Percentiles rank a stretch among this genome's conserved stretches.
Conservation (phyloP, 2,797 vertebrate species). For the Epinephelus malabaricus region DNA sequence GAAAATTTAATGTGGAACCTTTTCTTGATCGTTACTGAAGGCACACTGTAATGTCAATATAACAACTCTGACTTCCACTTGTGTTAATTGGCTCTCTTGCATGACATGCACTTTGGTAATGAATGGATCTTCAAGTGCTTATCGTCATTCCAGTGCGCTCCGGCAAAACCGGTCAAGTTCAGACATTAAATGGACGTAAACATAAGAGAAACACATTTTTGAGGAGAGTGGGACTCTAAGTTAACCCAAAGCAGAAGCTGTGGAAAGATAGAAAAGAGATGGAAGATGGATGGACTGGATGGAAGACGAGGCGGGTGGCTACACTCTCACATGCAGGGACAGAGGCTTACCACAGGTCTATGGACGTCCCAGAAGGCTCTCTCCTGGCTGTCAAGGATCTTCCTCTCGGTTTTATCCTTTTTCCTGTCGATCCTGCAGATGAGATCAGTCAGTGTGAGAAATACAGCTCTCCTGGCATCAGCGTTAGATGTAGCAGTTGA, state of each 20-base stretch:
- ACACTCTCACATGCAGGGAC: constrained; percentile 24
- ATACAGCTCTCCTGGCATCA: constrained; percentile 6
- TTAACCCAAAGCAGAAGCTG: background rate
- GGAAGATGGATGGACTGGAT: background rate
- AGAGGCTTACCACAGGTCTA: constrained; percentile 93
- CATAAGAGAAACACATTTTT: too few species aligned
- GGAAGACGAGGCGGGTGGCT: constrained; percentile 18
- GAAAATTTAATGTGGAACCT: too few species aligned
- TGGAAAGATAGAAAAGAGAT: background rate
- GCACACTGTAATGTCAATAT: too few species aligned
- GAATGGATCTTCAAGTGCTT: too few species aligned
- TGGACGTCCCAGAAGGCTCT: constrained; percentile 99
- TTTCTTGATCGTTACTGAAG: too few species aligned
- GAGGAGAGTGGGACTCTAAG: background rate
- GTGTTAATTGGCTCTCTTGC: too few species aligned
- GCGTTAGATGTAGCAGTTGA: constrained; percentile 6
- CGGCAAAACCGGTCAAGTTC: too few species aligned
- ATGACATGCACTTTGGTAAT: too few species aligned
- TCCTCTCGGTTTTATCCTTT: constrained; percentile 98
- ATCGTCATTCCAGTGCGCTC: too few species aligned
- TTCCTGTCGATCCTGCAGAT: constrained; percentile 95
- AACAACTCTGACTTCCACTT: too few species aligned
- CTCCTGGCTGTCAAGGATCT: constrained; percentile 99
- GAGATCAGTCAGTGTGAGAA: constrained; percentile 55
- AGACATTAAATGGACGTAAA: too few species aligned